Evolutionary conservation across 2,113 vertebrate genomes (phyloP), one percentile per base, ranked within the genome.

Genomic region (Colaptes auratus): DNA sequence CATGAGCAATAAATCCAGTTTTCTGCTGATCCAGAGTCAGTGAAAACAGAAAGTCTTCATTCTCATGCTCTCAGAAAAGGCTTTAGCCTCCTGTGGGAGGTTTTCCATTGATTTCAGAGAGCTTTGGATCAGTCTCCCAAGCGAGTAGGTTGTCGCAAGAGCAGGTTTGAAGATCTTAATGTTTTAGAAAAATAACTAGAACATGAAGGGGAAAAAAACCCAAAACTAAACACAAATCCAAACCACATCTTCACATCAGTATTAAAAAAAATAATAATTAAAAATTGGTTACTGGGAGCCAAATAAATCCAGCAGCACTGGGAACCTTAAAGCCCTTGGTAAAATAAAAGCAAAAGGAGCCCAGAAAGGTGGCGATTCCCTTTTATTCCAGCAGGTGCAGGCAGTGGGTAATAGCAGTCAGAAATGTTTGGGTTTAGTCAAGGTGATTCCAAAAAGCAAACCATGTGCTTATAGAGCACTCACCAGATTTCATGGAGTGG

Each of bases 21-120:
- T 89, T 92, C 72, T 91, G 48, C 91, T 95, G 82, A 65, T 8
- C 77, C 44, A 58, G 69, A 83, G 86, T 88, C 52, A 80, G 33
- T 30, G 25, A 86, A 73, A 91, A 56, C 5, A 94, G 88, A 89
- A 89, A n/a, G 4, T 39, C 21, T 89, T 80, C n/a, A 63, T 92
- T 94, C 12, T 89, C 48, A 42, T 33, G 17, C 5, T 80, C 14
- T 77, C 33, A 44, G 31, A 64, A 83, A 77, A 66, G n/a, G 36
- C 33, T 33, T 71, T 81, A 80, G 17, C 39, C 39, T 82, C 33
- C 46, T 92, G 70, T 63, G 85, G 59, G 91, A 90, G 63, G 21
- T 59, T 87, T 94, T 84, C 59, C 81, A 89, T 9, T 50, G 36
- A 73, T 85, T 90, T 87, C 64, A 87, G 66, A 61, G 76, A 46